Conservation (phyloP, 2,797 vertebrate species). For the Ctenopoma kingsleyae region DNA sequence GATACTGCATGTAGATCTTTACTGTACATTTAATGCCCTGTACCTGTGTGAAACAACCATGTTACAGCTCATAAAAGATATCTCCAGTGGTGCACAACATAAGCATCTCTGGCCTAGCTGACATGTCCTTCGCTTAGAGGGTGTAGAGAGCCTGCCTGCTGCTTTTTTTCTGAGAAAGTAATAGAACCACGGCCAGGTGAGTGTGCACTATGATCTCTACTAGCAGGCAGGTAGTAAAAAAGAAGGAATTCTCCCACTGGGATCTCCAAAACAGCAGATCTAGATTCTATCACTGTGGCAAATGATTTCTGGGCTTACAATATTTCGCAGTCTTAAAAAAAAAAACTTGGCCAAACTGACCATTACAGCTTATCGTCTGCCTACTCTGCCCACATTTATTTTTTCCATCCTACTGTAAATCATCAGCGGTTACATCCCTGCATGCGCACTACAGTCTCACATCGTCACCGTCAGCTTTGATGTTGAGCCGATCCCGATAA, state of each 20-base stretch:
- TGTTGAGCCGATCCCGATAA: conserved; percentile 71
- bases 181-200: conserved; percentile 1
- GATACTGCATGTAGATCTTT: background rate
- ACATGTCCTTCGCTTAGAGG: conserved; percentile 34
- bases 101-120: conserved; percentile 26
- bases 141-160: conserved; percentile 20
- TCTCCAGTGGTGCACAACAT: conserved; percentile 18
- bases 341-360: conserved; percentile 34
- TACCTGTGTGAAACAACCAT: conserved; percentile 37
- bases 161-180: conserved; percentile 7
- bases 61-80: conserved; percentile 32
- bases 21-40: conserved; percentile 10
- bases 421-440: conserved; percentile 46
- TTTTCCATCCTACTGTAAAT: conserved; percentile 27
- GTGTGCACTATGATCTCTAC: conserved; percentile 42
- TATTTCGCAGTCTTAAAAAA: background rate
- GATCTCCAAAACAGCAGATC: background rate
- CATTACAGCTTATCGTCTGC: conserved; percentile 2
- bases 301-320: conserved; percentile 16
- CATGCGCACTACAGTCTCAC: conserved; percentile 44
- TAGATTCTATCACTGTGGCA: background rate
- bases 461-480: conserved; percentile 60
- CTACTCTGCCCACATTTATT: conserved; percentile 16
- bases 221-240: conserved; percentile 19
- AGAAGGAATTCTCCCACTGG: background rate